Conservation (phyloP, 2,888 invertebrate genomes). For the Erebia aethiops region DNA sequence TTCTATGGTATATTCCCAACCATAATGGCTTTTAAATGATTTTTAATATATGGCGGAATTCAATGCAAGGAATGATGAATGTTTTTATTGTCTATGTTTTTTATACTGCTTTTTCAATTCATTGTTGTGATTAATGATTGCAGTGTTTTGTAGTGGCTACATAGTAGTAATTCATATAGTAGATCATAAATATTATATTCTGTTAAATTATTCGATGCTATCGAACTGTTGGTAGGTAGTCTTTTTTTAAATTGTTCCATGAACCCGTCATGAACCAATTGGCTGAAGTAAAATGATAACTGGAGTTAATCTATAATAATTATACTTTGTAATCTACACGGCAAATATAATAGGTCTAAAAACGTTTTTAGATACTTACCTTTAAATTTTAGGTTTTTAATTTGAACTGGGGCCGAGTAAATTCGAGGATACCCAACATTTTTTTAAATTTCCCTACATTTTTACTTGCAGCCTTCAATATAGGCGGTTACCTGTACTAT, state of each 20-base stretch:
- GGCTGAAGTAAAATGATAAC: too few species aligned
- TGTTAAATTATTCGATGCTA: too few species aligned
- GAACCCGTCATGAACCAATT: background rate
- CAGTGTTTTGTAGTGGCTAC: background rate
- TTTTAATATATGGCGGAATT: conserved; percentile 40
- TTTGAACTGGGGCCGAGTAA: too few species aligned
- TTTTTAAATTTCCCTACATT: too few species aligned
- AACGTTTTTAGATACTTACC: too few species aligned
- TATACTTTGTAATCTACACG: too few species aligned
- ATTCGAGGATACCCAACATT: too few species aligned
- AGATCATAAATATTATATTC: background rate
- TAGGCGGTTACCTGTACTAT: too few species aligned
- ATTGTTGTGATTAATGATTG: conserved; percentile 12
- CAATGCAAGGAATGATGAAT: conserved; percentile 14
- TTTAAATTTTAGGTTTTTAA: too few species aligned
- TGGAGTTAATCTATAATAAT: too few species aligned
- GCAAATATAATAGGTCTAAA: too few species aligned
- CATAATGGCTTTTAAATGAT: conserved; percentile 46
- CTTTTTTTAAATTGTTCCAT: background rate
- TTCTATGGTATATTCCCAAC: conserved; percentile 19
- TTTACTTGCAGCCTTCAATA: too few species aligned
- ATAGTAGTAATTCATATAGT: background rate
- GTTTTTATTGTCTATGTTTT: conserved; percentile 16
- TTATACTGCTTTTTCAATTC: conserved; percentile 4
- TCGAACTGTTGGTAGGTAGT: background rate